phyloP scores from a whole-genome alignment of 2,888 invertebrate genomes.

The Onthophagus sagittarius region DNA sequence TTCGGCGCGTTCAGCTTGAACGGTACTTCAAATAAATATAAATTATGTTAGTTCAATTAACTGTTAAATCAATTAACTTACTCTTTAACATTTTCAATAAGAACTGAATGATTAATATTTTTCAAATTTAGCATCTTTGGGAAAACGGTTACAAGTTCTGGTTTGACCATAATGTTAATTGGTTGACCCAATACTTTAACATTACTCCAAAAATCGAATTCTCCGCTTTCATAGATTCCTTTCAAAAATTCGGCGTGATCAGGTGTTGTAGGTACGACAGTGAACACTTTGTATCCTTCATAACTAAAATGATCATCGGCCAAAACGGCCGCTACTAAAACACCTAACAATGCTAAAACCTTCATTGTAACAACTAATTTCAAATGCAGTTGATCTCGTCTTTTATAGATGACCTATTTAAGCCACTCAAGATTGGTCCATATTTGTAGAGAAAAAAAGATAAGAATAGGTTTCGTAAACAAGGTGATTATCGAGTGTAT shows the following conservation, averaged over 20 bases:
- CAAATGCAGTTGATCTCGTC: neutral
- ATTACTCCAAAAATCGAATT: constrained; percentile 43
- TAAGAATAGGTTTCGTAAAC: constrained; percentile 3
- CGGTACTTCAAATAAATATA: constrained; percentile 16
- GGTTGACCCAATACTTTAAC: constrained; percentile 44
- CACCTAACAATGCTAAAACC: neutral
- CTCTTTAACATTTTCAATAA: constrained; percentile 17
- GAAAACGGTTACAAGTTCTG: constrained; percentile 43
- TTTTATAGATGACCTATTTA: constrained; percentile 5
- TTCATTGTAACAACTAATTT: constrained; percentile 2
- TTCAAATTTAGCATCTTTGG: constrained; percentile 38
- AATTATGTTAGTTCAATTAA: neutral
- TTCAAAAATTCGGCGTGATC: constrained; percentile 12
- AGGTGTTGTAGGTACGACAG: constrained; percentile 8
- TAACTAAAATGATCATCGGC: neutral
- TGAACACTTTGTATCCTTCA: constrained; percentile 16
- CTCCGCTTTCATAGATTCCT: constrained; percentile 31
- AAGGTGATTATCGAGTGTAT: neutral
- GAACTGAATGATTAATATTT: constrained; percentile 38
- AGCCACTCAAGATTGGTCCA: neutral
- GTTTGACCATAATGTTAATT: constrained; percentile 49
- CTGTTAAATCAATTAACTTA: constrained; percentile 4
- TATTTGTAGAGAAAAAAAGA: neutral
- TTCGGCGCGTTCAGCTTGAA: constrained; percentile 21
- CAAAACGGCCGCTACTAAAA: neutral